Evolutionary conservation across 2,888 invertebrate genomes (phyloP).

Genomic region (Camptogramma bilineatum): DNA sequence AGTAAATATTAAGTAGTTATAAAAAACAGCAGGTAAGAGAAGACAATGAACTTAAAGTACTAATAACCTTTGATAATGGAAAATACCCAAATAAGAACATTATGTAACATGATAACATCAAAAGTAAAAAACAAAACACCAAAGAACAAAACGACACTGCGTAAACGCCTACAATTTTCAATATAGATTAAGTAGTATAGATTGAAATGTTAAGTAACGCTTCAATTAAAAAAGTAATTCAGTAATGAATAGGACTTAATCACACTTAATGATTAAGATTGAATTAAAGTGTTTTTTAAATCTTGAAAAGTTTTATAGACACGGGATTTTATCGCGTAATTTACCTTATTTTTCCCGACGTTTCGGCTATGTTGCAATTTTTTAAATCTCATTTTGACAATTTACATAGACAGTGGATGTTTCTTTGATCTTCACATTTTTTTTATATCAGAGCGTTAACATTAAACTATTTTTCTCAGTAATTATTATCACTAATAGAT

Average conservation of each 20-base stretch:
- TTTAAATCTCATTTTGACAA: no score
- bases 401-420: no score
- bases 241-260: background rate
- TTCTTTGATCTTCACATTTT: no score
- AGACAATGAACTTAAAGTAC: slow-evolving; percentile 17
- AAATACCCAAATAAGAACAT: slow-evolving; percentile 45
- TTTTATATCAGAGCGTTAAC: no score
- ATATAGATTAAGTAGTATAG: background rate
- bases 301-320: no score
- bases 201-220: background rate
- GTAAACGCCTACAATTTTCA: background rate
- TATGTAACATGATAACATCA: slow-evolving; percentile 28
- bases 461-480: no score
- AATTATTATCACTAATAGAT: no score
- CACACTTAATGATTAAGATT: background rate
- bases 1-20: background rate
- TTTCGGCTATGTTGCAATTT: no score
- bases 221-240: background rate
- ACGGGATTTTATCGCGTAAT: no score
- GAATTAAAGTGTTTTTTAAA: background rate
- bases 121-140: background rate
- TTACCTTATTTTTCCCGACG: no score
- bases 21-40: slow-evolving; percentile 21
- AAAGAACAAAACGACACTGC: background rate
- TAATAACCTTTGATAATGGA: slow-evolving; percentile 36